Evolutionary conservation across 2,888 invertebrate genomes (phyloP).

Genomic region (Willowsia nigromaculata): DNA sequence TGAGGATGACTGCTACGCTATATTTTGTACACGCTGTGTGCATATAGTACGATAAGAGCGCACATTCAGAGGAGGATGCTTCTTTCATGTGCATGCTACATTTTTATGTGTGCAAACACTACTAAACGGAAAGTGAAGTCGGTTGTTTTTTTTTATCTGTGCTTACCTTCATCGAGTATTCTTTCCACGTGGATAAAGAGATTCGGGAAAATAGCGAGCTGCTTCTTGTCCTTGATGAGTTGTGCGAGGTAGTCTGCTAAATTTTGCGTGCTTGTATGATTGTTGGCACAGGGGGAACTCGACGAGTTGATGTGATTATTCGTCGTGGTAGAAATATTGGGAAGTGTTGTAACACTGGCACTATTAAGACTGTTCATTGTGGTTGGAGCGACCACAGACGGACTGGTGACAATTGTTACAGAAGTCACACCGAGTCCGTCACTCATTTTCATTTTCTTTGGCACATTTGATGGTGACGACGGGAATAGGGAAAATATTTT

Average conservation of each 20-base stretch:
- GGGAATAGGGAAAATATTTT: constrained; percentile 72
- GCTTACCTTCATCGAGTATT: constrained; percentile 98
- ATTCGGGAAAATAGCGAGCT: constrained; percentile 99
- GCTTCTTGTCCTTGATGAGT: constrained; percentile 99
- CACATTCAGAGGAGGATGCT: constrained; percentile 35
- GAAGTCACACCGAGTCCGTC: constrained; percentile 78
- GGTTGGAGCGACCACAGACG: constrained; percentile 75
- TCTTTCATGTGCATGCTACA: not conserved
- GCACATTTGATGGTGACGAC: constrained; percentile 76
- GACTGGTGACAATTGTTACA: constrained; percentile 78
- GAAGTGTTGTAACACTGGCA: constrained; percentile 75
- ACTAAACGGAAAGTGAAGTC: constrained; percentile 24
- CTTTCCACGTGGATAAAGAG: constrained; percentile 99
- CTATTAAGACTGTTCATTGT: constrained; percentile 78
- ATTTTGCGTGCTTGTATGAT: constrained; percentile 90
- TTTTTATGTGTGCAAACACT: constrained; percentile 3
- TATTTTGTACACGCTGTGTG: not conserved
- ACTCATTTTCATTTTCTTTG: constrained; percentile 79
- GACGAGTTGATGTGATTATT: constrained; percentile 68
- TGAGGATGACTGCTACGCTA: not conserved
- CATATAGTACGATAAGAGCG: not conserved
- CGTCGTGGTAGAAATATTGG: constrained; percentile 69
- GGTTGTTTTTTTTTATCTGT: constrained; percentile 29
- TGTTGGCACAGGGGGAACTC: constrained; percentile 73
- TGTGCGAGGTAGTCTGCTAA: constrained; percentile 99